Conservation (phyloP, 2,888 invertebrate genomes). For the Toxonevra muliebris region DNA sequence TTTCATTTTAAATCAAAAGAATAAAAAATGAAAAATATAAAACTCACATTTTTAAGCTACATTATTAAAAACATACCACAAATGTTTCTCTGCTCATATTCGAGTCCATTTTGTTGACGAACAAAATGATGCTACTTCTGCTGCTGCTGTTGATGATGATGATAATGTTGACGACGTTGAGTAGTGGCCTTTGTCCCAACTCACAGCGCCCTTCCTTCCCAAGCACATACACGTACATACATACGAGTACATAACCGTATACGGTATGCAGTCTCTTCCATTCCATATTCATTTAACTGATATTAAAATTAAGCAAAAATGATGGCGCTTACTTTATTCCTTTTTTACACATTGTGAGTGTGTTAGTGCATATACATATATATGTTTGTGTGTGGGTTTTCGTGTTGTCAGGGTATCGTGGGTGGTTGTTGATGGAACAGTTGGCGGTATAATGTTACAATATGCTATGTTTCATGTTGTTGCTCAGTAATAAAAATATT, state of each 20-base stretch:
- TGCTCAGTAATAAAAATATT: constrained; percentile 57
- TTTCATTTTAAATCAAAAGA: background rate
- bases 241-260: constrained; percentile 6
- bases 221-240: constrained; percentile 6
- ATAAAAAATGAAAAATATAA: background rate
- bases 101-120: constrained; percentile 58
- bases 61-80: constrained; percentile 61
- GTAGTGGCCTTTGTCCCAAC: too few relatives aligned
- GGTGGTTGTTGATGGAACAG: background rate
- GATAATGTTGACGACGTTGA: constrained; percentile 7
- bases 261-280: background rate
- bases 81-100: constrained; percentile 53
- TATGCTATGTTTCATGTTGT: constrained; percentile 33
- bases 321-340: constrained; percentile 21
- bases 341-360: background rate
- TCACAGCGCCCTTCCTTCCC: background rate
- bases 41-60: constrained; percentile 43
- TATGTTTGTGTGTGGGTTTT: constrained; percentile 22
- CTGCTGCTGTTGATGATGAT: constrained; percentile 35
- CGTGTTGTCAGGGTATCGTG: constrained; percentile 9
- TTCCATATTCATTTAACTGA: background rate
- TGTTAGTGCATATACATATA: constrained; percentile 6
- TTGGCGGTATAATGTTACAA: background rate
- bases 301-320: constrained; percentile 30
- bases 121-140: constrained; percentile 44